Evolutionary conservation across 2,797 vertebrate species (phyloP).

Genomic region (Orestias chungarensis): DNA sequence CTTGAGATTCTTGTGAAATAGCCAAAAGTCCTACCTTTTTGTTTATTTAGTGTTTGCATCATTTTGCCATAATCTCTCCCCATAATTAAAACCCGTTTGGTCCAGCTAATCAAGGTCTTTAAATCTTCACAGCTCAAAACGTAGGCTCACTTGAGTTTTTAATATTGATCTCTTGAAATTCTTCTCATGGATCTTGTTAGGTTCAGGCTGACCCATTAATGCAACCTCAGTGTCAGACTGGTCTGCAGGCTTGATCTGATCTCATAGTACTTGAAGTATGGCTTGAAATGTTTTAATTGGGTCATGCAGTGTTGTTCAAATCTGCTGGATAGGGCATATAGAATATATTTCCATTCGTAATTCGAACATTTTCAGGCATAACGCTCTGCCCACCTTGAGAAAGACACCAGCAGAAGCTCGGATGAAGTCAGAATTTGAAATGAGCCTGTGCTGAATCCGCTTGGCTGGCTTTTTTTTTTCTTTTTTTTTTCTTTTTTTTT

Average conservation of each 20-base stretch:
- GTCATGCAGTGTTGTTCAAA: conserved; percentile 24
- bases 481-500: too few species aligned
- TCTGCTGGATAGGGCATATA: conserved; percentile 19
- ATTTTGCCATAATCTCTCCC: conserved; percentile 41
- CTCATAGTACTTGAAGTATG: conserved; percentile 18
- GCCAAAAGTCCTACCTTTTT: conserved; percentile 15
- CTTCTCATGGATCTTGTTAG: conserved; percentile 60
- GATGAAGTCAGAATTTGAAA: conserved; percentile 72
- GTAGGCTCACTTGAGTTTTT: conserved; percentile 60
- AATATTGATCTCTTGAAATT: conserved; percentile 67
- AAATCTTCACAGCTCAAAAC: conserved; percentile 65
- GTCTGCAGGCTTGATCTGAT: conserved; percentile 26
- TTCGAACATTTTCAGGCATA: conserved; percentile 29
- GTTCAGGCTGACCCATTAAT: conserved; percentile 24
- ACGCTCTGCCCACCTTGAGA: conserved; percentile 29
- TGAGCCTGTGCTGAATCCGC: conserved; percentile 52
- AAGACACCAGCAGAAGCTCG: conserved; percentile 31
- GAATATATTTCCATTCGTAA: conserved; percentile 44
- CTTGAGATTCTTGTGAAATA: background rate
- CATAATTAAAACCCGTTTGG: conserved; percentile 49
- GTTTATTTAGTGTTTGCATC: conserved; percentile 40
- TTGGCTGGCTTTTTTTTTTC: conserved; percentile 54
- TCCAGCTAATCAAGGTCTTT: conserved; percentile 55
- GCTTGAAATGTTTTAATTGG: conserved; percentile 6
- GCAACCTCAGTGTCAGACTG: conserved; percentile 27